Evolutionary conservation across 2,888 invertebrate genomes (phyloP).

Genomic region (Tillus elongatus): DNA sequence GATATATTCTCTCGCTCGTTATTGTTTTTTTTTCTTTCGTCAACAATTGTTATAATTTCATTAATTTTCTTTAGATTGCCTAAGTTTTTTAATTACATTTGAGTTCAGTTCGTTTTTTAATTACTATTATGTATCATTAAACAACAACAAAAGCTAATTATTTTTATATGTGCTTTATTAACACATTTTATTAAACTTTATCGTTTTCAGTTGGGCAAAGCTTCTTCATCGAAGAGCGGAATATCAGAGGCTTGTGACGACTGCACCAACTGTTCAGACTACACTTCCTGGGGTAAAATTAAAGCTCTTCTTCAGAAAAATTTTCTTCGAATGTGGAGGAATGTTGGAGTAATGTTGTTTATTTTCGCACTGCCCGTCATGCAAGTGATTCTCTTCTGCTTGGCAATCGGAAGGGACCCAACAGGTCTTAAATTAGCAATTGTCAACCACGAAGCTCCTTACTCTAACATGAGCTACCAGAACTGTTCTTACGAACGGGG

Average conservation of each 20-base stretch:
- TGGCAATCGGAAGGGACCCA: conserved; percentile 84
- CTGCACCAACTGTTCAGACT: conserved; percentile 48
- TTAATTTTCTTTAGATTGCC: no score
- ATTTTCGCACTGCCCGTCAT: conserved; percentile 86
- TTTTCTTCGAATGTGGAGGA: conserved; percentile 84
- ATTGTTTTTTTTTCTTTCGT: no score
- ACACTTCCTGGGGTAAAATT: conserved; percentile 78
- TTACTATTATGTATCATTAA: no score
- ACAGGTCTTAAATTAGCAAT: conserved; percentile 72
- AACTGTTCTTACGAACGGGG: conserved; percentile 47
- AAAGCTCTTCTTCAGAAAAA: conserved; percentile 79
- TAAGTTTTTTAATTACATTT: no score
- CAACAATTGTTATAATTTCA: no score
- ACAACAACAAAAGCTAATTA: no score
- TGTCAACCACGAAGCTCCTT: conserved; percentile 55
- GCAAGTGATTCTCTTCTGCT: conserved; percentile 87
- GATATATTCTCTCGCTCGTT: no score
- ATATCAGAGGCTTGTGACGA: conserved; percentile 47
- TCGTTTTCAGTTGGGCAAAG: conserved; percentile 23
- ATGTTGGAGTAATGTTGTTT: conserved; percentile 87
- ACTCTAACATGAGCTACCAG: conserved; percentile 28
- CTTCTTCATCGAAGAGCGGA: conserved; percentile 28
- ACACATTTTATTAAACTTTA: no score
- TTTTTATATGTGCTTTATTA: no score
- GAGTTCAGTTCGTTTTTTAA: no score